Conservation (phyloP, 1,140 invertebrate genomes). For the Drosophila athabasca region DNA sequence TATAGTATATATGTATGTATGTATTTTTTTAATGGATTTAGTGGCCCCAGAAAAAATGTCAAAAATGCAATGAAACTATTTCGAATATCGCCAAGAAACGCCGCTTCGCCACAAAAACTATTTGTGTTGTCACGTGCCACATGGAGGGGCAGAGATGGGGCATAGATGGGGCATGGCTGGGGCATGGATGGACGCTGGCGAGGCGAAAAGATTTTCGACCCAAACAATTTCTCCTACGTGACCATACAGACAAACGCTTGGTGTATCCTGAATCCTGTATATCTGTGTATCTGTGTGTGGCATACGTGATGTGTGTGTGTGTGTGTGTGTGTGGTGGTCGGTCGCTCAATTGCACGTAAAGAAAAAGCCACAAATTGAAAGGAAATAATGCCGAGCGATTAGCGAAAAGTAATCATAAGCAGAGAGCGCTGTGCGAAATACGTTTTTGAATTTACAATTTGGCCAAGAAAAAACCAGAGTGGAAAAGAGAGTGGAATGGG, state of each 20-base stretch:
- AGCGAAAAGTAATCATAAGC: conserved; percentile 79
- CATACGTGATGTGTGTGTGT: conserved; percentile 6
- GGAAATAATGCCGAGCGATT: conserved; percentile 78
- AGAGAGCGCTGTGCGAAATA: conserved; percentile 51
- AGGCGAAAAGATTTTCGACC: conserved; percentile 65
- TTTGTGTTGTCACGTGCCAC: conserved; percentile 75
- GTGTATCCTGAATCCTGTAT: not conserved
- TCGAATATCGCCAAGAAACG: conserved; percentile 28
- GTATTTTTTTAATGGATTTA: conserved; percentile 81
- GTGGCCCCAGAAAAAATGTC: conserved; percentile 72
- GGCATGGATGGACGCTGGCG: too few relatives aligned
- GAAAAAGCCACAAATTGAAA: conserved; percentile 78
- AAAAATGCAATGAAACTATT: conserved; percentile 67
- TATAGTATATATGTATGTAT: conserved; percentile 1
- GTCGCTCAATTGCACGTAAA: conserved; percentile 71
- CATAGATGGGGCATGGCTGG: too few relatives aligned
- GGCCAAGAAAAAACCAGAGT: not conserved
- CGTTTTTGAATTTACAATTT: conserved; percentile 63
- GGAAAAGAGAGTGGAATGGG: not conserved
- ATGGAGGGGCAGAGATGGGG: conserved; percentile 3
- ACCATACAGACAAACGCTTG: conserved; percentile 33
- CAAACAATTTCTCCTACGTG: conserved; percentile 72
- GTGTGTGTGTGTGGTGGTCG: conserved; percentile 29
- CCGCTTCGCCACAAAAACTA: conserved; percentile 48
- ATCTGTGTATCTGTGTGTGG: conserved; percentile 4